These are phyloP conservation scores for Vollenhovia emeryi DNA, from an alignment of 1,140 invertebrate genomes.

Conservation along the genomic window DNA sequence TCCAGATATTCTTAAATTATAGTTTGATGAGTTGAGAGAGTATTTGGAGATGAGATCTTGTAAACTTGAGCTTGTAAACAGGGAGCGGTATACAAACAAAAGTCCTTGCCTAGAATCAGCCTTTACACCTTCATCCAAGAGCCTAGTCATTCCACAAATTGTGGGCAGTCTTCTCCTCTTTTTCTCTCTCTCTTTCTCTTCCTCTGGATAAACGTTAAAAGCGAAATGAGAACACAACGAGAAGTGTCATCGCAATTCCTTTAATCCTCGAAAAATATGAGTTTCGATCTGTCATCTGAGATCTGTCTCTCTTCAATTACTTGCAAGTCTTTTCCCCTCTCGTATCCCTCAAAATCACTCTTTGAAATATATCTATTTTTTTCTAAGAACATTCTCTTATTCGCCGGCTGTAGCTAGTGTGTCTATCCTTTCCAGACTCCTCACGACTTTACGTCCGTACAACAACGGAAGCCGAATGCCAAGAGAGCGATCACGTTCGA, in stretches of 20 bases:
- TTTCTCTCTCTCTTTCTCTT: conserved; percentile 23
- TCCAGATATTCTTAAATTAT: neutral
- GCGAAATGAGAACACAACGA: neutral
- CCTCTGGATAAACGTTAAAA: neutral
- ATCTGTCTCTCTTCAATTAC: neutral
- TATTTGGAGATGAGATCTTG: neutral
- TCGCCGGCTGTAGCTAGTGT: conserved; percentile 86
- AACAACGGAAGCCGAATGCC: conserved; percentile 84
- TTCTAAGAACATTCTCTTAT: conserved; percentile 67
- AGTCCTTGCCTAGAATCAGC: neutral
- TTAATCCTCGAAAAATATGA: neutral
- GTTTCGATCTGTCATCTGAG: too few species aligned
- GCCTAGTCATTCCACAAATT: conserved; percentile 66
- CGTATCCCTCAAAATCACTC: neutral
- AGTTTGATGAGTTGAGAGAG: neutral
- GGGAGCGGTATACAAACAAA: neutral
- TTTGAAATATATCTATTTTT: conserved; percentile 33
- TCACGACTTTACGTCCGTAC: conserved; percentile 83
- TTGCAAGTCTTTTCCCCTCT: neutral
- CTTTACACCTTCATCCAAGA: conserved; percentile 5
- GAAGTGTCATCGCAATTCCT: neutral
- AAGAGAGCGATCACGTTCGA: conserved; percentile 85
- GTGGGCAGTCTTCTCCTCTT: conserved; percentile 41
- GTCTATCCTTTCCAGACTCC: conserved; percentile 86
- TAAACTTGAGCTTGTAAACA: neutral